Evolutionary conservation across 2,888 invertebrate species (phyloP).

Genomic region (Marasmarcha lunaedactyla): DNA sequence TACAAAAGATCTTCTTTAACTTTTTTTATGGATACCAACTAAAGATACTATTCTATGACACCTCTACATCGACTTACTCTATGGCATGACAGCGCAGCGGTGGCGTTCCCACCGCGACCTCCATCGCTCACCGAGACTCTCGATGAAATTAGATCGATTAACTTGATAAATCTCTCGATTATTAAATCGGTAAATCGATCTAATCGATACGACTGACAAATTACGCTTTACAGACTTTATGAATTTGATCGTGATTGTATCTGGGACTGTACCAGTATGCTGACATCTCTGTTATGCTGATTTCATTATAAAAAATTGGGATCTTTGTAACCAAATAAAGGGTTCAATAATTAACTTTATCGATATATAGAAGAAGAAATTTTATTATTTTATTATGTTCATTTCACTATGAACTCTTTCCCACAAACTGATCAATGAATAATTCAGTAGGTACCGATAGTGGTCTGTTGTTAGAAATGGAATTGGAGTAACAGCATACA

Average conservation of each 20-base stretch:
- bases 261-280: neutral
- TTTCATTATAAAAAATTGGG: neutral
- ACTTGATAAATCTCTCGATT: conserved; percentile 62
- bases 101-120: conserved; percentile 62
- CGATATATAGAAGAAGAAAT: too few relatives aligned
- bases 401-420: too few relatives aligned
- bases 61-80: conserved; percentile 24
- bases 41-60: too few relatives aligned
- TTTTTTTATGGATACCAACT: too few relatives aligned
- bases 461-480: too few relatives aligned
- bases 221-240: conserved; percentile 28
- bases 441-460: too few relatives aligned
- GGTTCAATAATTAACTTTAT: too few relatives aligned
- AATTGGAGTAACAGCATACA: too few relatives aligned
- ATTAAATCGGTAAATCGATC: conserved; percentile 37
- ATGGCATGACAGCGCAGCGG: conserved; percentile 56
- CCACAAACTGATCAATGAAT: too few relatives aligned
- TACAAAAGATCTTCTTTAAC: too few relatives aligned
- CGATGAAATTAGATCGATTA: conserved; percentile 69
- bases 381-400: too few relatives aligned
- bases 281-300: conserved; percentile 7
- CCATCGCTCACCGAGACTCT: conserved; percentile 55
- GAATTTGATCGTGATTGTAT: neutral
- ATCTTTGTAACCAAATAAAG: too few relatives aligned
- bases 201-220: conserved; percentile 60